phyloP scores from a whole-genome alignment of 2,888 invertebrate species.

The Lysandra coridon region DNA sequence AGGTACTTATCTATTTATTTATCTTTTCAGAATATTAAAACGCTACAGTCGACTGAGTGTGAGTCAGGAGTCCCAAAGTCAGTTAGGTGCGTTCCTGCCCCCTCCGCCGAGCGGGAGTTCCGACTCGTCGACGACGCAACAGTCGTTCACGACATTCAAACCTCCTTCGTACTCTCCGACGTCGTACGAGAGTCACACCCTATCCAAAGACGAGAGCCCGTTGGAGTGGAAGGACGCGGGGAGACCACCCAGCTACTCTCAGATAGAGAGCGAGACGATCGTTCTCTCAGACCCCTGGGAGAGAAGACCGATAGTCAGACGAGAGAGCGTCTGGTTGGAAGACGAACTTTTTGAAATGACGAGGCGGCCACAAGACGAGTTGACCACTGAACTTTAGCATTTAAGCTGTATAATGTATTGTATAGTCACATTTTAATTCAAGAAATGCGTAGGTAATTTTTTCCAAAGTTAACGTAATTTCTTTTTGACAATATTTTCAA shows the following conservation, averaged over 20 bases:
- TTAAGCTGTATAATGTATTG: neutral
- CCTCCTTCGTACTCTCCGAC: conserved; percentile 76
- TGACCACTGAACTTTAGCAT: conserved; percentile 89
- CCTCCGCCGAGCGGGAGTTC: conserved; percentile 75
- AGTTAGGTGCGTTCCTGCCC: conserved; percentile 88
- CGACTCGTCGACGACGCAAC: conserved; percentile 66
- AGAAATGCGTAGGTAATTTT: neutral
- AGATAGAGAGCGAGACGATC: conserved; percentile 68
- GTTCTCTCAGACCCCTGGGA: conserved; percentile 75
- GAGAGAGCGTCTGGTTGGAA: conserved; percentile 85
- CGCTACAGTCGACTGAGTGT: conserved; percentile 82
- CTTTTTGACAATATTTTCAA: too few relatives aligned
- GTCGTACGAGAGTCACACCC: conserved; percentile 69
- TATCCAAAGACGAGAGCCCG: conserved; percentile 71
- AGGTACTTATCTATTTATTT: neutral
- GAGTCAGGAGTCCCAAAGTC: conserved; percentile 83
- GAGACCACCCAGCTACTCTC: conserved; percentile 76
- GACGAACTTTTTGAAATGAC: conserved; percentile 92
- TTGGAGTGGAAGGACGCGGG: conserved; percentile 79
- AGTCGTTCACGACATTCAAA: conserved; percentile 77
- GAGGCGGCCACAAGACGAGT: conserved; percentile 92
- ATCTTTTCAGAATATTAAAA: conserved; percentile 78
- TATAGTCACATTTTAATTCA: neutral
- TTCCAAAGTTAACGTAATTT: too few relatives aligned
- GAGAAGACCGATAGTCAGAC: conserved; percentile 69